A percentile compares a stretch with the other conserved stretches of the same genome.
Conservation (phyloP, 2,797 vertebrate genomes). For the Crypturellus tataupa region DNA sequence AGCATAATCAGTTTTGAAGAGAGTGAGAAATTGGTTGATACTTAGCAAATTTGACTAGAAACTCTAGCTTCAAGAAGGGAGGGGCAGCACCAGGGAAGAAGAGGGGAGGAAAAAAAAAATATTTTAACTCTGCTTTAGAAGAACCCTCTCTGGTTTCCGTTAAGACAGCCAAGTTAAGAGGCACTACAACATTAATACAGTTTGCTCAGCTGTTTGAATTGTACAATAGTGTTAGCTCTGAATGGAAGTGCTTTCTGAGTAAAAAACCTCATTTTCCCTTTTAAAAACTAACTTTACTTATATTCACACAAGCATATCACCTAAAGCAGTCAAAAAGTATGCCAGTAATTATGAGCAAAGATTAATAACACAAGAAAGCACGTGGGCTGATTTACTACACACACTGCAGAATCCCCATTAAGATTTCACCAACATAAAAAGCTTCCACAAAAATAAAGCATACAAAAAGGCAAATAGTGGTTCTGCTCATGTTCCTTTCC, state of each 20-base stretch:
- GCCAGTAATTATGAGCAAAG: neutral
- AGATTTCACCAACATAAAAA: neutral
- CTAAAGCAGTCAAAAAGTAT: neutral
- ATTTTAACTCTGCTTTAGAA: neutral
- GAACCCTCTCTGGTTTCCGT: neutral
- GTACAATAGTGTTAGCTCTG: neutral
- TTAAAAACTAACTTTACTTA: neutral
- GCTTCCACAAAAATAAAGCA: neutral
- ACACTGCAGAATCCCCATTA: neutral
- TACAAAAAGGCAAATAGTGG: accelerated
- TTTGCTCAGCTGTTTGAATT: neutral
- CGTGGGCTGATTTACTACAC: accelerated
- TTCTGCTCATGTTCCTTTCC: neutral
- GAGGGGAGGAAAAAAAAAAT: too few relatives aligned
- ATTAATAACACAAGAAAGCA: accelerated
- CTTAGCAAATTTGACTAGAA: neutral
- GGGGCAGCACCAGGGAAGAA: accelerated
- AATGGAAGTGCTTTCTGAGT: neutral
- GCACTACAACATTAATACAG: neutral
- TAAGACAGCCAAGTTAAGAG: accelerated
- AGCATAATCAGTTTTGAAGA: neutral
- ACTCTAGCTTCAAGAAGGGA: neutral
- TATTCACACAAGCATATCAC: neutral
- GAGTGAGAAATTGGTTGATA: neutral
- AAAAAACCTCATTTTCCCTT: neutral